Evolutionary conservation across 2,113 vertebrate species (phyloP).

Genomic region (Heterocephalus glaber): DNA sequence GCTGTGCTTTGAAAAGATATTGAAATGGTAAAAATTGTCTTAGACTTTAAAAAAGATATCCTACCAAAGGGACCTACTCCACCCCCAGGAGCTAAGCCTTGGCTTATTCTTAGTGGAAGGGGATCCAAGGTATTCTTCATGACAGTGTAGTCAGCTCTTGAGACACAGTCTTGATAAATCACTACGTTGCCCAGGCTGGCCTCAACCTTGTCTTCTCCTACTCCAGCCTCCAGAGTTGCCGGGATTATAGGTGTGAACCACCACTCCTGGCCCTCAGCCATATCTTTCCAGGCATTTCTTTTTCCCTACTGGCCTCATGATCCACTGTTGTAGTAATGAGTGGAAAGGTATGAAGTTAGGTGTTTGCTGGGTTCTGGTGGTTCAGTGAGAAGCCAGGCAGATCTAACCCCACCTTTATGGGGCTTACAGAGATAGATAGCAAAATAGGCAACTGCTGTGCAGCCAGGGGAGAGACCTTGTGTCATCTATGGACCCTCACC

Average conservation of each 20-base stretch:
- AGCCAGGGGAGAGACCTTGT: not conserved
- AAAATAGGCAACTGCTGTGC: accelerated
- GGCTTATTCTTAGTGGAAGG: not conserved
- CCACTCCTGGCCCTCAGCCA: not conserved
- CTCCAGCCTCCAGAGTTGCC: not conserved
- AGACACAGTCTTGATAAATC: not conserved
- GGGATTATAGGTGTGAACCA: not conserved
- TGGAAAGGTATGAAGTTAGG: not conserved
- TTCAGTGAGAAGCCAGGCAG: not conserved
- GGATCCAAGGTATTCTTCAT: not conserved
- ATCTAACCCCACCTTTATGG: not conserved
- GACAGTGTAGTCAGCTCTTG: not conserved
- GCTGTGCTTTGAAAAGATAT: not conserved
- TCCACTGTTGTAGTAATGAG: not conserved
- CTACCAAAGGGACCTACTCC: not conserved
- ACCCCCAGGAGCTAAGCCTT: not conserved
- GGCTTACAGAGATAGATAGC: not conserved
- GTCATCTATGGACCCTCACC: not conserved
- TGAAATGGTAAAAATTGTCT: not conserved
- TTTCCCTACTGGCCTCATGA: not conserved
- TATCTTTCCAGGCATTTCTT: not conserved
- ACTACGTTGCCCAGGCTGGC: not conserved
- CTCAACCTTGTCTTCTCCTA: not conserved
- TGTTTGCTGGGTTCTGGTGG: not conserved
- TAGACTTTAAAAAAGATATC: constrained; percentile 14